Evolutionary conservation across 92 coral and sea anemone genomes (phyloP), one percentile per base, ranked within the genome.

Genomic region (Virgularia gustaviana): DNA sequence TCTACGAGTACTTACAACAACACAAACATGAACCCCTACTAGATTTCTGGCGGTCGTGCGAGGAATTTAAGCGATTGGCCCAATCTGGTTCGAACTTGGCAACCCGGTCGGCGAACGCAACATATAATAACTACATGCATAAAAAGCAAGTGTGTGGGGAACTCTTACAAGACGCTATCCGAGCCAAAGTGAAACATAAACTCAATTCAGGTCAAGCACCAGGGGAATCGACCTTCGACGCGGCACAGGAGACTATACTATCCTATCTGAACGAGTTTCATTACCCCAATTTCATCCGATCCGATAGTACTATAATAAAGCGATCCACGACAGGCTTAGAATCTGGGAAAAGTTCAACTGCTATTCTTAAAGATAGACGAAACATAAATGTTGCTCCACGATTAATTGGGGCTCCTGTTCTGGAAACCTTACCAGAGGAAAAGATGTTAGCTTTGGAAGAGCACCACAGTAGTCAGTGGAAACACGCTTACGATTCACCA

Each of bases 391-490:
- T n/a, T n/a, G n/a, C n/a, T n/a, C n/a, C n/a, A n/a, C n/a, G n/a
- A n/a, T n/a, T n/a, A n/a, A n/a, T n/a, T n/a, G n/a, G n/a, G n/a
- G n/a, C n/a, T n/a, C n/a, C 89, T 31, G 88, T 86, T 76, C 76
- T 94, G 38, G 94, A 96, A 54, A 79, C 99, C 23, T 81, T 94
- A 44, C 99, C 89, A 12, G 99, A 94, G 77, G 99, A 94, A 66
- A 89, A 89, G 75, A 94, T 89, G 42, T 78, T 86, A 58, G 87
- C 83, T 25, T 78, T 83, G 51, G 95, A 83, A 39, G 95, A 78
- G 39, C 83, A 80, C 63, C 65, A 35, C 22, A 49, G 79, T 77
- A 90, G 88, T 35, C 70, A 91, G 88, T 89, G 81, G 86, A 88
- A 60, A 42, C 45, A 27, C 71, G 61, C 6, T 34, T 59, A 68